Evolutionary conservation across 2,113 vertebrate genomes (phyloP).

Genomic region (Phoxinus phoxinus): DNA sequence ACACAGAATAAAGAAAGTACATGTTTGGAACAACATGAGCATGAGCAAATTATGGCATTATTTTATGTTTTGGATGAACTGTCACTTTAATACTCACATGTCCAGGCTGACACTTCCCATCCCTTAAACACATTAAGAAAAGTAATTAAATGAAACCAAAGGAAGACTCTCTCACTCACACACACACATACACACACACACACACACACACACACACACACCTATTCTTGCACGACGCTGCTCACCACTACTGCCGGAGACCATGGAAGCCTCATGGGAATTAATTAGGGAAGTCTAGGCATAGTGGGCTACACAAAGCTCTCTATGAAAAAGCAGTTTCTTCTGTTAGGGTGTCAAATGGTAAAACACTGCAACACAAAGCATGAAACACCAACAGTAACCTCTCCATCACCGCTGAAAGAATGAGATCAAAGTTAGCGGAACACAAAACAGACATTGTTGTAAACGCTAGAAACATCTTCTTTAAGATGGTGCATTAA

Average conservation of each 20-base stretch:
- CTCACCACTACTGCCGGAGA: slow-evolving; percentile 22
- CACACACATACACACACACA: slow-evolving; percentile 7
- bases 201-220: slow-evolving; percentile 13
- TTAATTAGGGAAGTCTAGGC: slow-evolving; percentile 61
- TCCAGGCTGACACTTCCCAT: not conserved
- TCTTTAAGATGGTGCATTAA: slow-evolving; percentile 4
- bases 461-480: not conserved
- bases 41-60: not conserved
- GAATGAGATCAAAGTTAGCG: slow-evolving; percentile 30
- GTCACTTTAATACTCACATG: slow-evolving; percentile 56
- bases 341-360: slow-evolving; percentile 20
- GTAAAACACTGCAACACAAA: slow-evolving; percentile 13
- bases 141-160: slow-evolving; percentile 61
- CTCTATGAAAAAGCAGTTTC: slow-evolving; percentile 43
- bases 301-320: slow-evolving; percentile 46
- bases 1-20: not conserved
- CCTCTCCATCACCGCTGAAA: slow-evolving; percentile 28
- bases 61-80: not conserved
- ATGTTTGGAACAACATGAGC: not conserved
- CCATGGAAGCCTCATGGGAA: slow-evolving; percentile 51
- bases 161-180: slow-evolving; percentile 20
- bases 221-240: slow-evolving; percentile 23
- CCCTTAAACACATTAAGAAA: slow-evolving; percentile 53
- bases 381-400: not conserved
- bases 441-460: slow-evolving; percentile 12